Evolutionary conservation across 2,888 invertebrate genomes (phyloP), one percentile per base, ranked within the genome.

Genomic region (Linyphia triangularis): DNA sequence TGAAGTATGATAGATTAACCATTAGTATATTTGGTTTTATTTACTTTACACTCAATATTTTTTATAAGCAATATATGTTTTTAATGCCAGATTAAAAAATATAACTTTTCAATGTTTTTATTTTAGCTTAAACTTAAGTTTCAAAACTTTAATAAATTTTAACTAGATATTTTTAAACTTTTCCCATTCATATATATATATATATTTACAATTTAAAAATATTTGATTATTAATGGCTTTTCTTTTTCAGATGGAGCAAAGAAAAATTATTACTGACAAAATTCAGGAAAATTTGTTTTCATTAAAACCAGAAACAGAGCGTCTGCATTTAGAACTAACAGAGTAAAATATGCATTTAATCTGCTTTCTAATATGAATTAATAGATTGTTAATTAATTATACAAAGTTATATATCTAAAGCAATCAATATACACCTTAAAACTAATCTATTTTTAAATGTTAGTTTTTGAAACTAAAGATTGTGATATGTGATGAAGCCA

Each of bases 251-350:
- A 81, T 65, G 61, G 85, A 85, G 19, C 73, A 75, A 69, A 67
- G 85, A 37, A 85, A 85, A 69, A 77, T 89, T 0, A 82, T 85
- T 10, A 89, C 89, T 19, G 89, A 89, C 57, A 73, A 77, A 59
- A 81, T 89, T 57, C 85, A 89, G 63, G 89, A 89, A 3, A 65
- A 85, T 24, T 79, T 89, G 16, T 85, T 81, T 33, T 69, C 81
- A 16, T 51, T 89, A 5, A 89, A 85, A 61, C 77, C 81, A 22
- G 51, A 70, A 26, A 70, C 85, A n/a, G 89, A 89, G 24, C 67
- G 37, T 30, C 37, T 89, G 19, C 89, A 89, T 40, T 13, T 83
- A 22, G 82, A 70, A 22, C 28, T 40, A 33, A 33, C 43, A 13
- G 61, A 84, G 70, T 82, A 72, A 82, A 59, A 22, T 22, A 37